Evolutionary conservation across 2,113 vertebrate genomes (phyloP).

Genomic region (Gulo gulo): DNA sequence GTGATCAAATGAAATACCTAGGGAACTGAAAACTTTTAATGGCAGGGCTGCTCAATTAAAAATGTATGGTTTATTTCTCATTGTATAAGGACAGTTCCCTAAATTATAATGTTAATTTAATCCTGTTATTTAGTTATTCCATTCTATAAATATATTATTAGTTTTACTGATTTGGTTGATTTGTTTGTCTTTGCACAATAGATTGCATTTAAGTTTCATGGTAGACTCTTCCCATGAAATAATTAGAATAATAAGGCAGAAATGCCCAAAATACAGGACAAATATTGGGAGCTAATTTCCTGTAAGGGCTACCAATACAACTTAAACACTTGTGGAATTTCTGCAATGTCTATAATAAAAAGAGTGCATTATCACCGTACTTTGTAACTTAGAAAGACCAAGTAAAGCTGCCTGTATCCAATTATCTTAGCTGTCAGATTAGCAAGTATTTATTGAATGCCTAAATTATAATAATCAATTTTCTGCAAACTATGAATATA

Average conservation of each 20-base stretch:
- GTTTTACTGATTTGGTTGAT: not conserved
- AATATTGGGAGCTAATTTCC: not conserved
- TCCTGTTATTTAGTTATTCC: not conserved
- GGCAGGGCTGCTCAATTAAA: not conserved
- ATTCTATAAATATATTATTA: not conserved
- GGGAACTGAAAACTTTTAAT: not conserved
- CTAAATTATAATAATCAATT: not conserved
- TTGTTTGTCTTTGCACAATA: not conserved
- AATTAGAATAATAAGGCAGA: not conserved
- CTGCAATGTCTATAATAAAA: not conserved
- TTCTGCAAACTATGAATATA: not conserved
- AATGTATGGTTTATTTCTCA: slow-evolving; percentile 28
- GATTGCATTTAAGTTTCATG: not conserved
- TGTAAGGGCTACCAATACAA: not conserved
- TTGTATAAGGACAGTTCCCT: not conserved
- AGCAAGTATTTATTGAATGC: not conserved
- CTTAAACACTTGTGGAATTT: not conserved
- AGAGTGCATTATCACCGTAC: not conserved
- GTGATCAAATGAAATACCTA: not conserved
- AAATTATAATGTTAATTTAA: slow-evolving; percentile 35
- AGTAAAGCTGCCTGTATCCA: not conserved
- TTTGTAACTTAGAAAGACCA: not conserved
- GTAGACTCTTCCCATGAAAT: not conserved
- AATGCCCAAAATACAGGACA: not conserved
- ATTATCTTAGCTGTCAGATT: not conserved